These are phyloP conservation scores for Xenopus petersii DNA, from an alignment of 2,797 vertebrate species.

Conservation along the genomic window DNA sequence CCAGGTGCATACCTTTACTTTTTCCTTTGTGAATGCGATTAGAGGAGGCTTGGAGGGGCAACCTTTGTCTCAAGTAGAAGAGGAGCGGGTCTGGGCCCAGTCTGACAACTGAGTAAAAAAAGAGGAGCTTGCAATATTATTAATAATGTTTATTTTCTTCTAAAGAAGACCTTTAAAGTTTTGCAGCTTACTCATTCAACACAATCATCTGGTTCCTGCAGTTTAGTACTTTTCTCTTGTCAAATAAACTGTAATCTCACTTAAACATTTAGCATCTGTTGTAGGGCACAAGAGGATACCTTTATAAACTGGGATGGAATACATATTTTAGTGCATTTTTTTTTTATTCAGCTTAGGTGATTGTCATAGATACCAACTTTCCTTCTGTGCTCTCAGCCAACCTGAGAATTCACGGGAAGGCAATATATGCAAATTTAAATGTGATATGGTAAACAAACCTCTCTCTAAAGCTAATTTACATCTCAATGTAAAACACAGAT, in stretches of 20 bases:
- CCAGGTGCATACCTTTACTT: too few species aligned
- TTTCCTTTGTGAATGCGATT: too few species aligned
- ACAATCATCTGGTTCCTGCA: not conserved
- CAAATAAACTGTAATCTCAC: not conserved
- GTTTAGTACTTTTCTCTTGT: not conserved
- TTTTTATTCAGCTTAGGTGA: not conserved
- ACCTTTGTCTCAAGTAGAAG: too few species aligned
- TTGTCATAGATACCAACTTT: not conserved
- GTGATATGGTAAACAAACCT: not conserved
- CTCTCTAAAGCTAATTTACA: constrained; percentile 1
- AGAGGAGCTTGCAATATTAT: too few species aligned
- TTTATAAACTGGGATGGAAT: not conserved
- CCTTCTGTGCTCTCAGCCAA: not conserved
- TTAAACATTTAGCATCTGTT: not conserved
- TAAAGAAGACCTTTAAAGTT: too few species aligned
- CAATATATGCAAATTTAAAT: constrained; percentile 2
- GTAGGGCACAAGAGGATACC: not conserved
- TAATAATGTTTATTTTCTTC: too few species aligned
- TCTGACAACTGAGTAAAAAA: too few species aligned
- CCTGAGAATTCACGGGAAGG: not conserved
- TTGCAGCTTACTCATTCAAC: too few species aligned
- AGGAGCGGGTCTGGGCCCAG: too few species aligned
- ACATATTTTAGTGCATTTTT: not conserved
- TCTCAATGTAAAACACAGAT: not conserved
- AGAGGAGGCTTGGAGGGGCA: too few species aligned